phyloP scores from a whole-genome alignment of 2,113 vertebrate species.

The Acanthisitta chloris region DNA sequence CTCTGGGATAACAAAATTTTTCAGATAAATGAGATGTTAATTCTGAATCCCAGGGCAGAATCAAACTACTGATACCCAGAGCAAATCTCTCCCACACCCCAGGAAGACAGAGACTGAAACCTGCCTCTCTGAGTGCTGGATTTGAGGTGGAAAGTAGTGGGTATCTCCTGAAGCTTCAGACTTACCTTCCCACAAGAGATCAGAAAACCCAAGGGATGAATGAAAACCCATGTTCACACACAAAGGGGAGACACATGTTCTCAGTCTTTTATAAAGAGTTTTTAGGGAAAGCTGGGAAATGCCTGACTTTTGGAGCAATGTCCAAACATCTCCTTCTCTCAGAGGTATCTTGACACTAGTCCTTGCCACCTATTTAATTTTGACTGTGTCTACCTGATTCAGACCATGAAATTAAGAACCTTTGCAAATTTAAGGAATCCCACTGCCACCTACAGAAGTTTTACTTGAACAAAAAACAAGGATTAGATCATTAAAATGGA shows the following conservation, averaged over 20 bases:
- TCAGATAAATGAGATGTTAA: background rate
- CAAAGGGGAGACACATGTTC: background rate
- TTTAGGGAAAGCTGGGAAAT: background rate
- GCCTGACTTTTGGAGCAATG: background rate
- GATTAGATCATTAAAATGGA: background rate
- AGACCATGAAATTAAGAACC: background rate
- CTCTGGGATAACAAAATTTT: background rate
- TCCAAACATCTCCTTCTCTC: background rate
- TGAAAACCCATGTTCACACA: background rate
- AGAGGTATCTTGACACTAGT: background rate
- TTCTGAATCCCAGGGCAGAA: background rate
- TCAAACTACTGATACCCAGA: background rate
- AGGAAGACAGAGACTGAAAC: background rate
- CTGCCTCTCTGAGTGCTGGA: background rate
- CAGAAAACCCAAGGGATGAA: background rate
- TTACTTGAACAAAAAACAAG: background rate
- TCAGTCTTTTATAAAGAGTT: background rate
- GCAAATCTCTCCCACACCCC: background rate
- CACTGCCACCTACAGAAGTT: background rate
- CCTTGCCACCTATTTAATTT: background rate
- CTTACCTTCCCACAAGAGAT: background rate
- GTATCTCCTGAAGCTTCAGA: background rate
- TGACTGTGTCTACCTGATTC: background rate
- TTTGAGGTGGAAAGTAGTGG: background rate
- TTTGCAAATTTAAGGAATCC: background rate